Evolutionary conservation across 2,797 vertebrate species (phyloP), one percentile per base, ranked within the genome.

Genomic region (Falco columbarius): DNA sequence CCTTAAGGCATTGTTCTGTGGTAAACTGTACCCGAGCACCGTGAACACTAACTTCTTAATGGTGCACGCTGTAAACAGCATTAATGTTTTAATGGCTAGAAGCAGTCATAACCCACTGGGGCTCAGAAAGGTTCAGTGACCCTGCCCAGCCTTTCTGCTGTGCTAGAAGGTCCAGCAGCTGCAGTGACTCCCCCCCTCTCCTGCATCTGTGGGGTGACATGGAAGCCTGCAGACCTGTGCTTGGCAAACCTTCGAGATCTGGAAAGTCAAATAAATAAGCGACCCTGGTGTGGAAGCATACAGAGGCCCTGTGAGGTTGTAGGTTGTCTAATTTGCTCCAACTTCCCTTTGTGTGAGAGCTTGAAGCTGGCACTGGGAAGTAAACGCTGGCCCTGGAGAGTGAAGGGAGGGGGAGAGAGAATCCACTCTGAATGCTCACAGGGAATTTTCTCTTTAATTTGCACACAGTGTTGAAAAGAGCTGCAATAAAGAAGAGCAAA

Each of bases 401-500:
- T 15, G 46, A 86, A 65, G 93, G 86, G 89, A 90, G 89, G 73
- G 86, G 68, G 88, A 79, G 30, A 93, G 24, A 16, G 61, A 68
- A 85, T 77, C 58, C 40, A 4, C 62, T 87, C 59, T 34, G 61
- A 77, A 61, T 65, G 58, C 92, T 97, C 55, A 98, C 9, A 1
- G 74, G 73, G 21, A 3, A 0, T 24, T 89, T 75, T 81, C 90
- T 91, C 34, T 96, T 94, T 90, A 61, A 95, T 97, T 90, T 97
- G 96, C 97, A 96, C 89, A 83, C 98, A 99, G 99, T 99, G 95
- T 94, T 99, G 97, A 99, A 99, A 98, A 98, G 99, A 97, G 98
- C 99, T 5, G 99, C 99, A 90, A 98, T 98, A 94, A 99, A 99
- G 98, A 99, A 99, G 98, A 99, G 99, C 97, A 99, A 99, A 90